Base-by-base conservation (phyloP, 1,140 invertebrate species). In the Platorchestia sp. region DNA sequence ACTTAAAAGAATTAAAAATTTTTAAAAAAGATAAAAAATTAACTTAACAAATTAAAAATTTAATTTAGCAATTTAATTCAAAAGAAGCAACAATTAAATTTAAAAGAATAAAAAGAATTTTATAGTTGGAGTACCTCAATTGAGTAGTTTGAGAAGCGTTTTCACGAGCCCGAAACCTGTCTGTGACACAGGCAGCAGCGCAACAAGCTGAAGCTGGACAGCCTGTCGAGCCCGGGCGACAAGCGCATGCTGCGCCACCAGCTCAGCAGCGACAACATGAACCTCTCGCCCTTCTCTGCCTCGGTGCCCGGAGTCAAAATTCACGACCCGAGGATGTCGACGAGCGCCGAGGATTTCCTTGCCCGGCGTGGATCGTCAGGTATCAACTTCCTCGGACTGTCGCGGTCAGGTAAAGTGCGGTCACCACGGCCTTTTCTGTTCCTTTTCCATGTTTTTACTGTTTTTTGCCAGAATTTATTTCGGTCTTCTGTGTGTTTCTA, bases 241-340 rank as follows among this genome's bases (percentile, higher is more conserved):
- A 96, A 96, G 96, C 95, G 96, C n/a, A 95, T 96, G 89, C 97
- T 99, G 89, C 97, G 98, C 0, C 98, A 99, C 97, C 98, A 99
- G 97, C 98, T 98, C 97, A 99, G 98, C 96, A 98, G 98, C 41
- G 98, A 99, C 97, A 99, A 99, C 97, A 98, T 99, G 98, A 95
- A 95, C 45, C 95, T 96, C 95, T 96, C 96, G 44, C 95, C 95
- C 47, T 96, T 96, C 95, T 95, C 95, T 41, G 95, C 95, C n/a
- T 95, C 95, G 41, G 95, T 96, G 93, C 95, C 96, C 53, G 96
- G 95, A n/a, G 96, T 96, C 40, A 86, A 95, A 43, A 96, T 96
- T 95, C 95, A 96, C 40, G 96, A 96, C 95, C 91, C 96, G n/a
- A 53, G 95, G 44, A 96, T 96, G 96, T 96, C 96, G 45, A 96